These are phyloP conservation scores for Dicrostonyx torquatus DNA, from an alignment of 2,797 vertebrate species.

Conservation along the genomic window DNA sequence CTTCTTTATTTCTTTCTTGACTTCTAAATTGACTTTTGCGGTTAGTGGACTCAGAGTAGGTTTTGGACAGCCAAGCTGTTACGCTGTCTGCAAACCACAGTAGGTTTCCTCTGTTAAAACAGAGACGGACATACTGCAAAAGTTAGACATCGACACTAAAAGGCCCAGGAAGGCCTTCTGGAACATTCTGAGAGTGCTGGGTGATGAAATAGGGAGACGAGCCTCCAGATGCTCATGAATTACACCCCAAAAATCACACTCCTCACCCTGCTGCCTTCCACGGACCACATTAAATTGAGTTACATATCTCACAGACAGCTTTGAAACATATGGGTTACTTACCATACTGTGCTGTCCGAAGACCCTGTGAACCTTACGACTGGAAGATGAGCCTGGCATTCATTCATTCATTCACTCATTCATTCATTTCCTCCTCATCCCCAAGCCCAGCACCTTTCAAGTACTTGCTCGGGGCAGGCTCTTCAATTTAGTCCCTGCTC, in stretches of 20 bases:
- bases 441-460: background rate
- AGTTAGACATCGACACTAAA: background rate
- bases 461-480: background rate
- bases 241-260: background rate
- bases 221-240: background rate
- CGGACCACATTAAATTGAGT: constrained; percentile 50
- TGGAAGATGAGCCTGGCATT: constrained; percentile 28
- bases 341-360: background rate
- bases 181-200: background rate
- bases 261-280: constrained; percentile 25
- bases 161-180: background rate
- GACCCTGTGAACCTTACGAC: constrained; percentile 43
- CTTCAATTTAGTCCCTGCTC: background rate
- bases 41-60: background rate
- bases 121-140: background rate
- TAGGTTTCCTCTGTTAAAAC: background rate
- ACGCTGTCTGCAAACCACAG: background rate
- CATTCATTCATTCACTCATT: background rate
- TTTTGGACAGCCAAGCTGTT: background rate
- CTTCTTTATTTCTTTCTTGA: constrained; percentile 3
- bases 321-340: constrained; percentile 24
- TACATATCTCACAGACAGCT: constrained; percentile 20
- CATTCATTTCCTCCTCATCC: constrained; percentile 6
- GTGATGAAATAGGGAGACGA: constrained; percentile 13
- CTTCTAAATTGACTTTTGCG: background rate